Percentiles rank a stretch among this genome's conserved stretches.
These are phyloP conservation scores for Perca schrenkii DNA, from an alignment of 2,113 vertebrate genomes.

Conservation along the genomic window DNA sequence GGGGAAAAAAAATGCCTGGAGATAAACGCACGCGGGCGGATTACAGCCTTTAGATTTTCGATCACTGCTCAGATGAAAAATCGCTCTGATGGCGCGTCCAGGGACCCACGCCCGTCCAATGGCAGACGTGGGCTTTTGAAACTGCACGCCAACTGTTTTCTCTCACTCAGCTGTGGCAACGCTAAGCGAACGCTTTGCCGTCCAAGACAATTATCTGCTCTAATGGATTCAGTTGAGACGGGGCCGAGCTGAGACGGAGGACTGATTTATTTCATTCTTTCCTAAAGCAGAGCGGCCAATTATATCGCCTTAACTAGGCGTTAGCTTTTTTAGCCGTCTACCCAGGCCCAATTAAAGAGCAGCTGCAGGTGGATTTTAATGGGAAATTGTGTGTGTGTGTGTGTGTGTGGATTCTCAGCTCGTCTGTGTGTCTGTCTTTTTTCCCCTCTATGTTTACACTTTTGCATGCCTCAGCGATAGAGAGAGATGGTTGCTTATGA, in stretches of 20 bases:
- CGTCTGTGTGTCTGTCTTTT: conserved; percentile 21
- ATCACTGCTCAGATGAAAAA: conserved; percentile 53
- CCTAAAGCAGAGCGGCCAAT: conserved; percentile 77
- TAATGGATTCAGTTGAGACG: conserved; percentile 77
- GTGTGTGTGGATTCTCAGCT: conserved; percentile 35
- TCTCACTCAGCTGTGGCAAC: conserved; percentile 54
- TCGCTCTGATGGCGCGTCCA: conserved; percentile 28
- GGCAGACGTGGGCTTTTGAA: conserved; percentile 25
- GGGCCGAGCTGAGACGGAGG: conserved; percentile 67
- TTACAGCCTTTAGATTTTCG: conserved; percentile 47
- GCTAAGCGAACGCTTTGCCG: conserved; percentile 38
- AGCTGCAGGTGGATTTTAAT: conserved; percentile 80
- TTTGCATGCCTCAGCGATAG: conserved; percentile 62
- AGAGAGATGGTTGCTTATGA: conserved; percentile 58
- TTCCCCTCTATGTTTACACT: conserved; percentile 40
- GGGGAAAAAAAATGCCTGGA: not conserved
- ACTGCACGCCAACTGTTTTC: conserved; percentile 46
- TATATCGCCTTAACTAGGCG: conserved; percentile 78
- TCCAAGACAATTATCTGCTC: conserved; percentile 79
- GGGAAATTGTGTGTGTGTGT: conserved; percentile 31
- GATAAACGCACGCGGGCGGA: conserved; percentile 45
- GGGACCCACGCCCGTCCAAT: conserved; percentile 24
- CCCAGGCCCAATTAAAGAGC: conserved; percentile 77
- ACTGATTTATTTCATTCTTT: conserved; percentile 79
- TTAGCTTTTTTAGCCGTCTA: conserved; percentile 69